Evolutionary conservation across 2,113 vertebrate species (phyloP), one percentile per base, ranked within the genome.

Genomic region (Uria lomvia): DNA sequence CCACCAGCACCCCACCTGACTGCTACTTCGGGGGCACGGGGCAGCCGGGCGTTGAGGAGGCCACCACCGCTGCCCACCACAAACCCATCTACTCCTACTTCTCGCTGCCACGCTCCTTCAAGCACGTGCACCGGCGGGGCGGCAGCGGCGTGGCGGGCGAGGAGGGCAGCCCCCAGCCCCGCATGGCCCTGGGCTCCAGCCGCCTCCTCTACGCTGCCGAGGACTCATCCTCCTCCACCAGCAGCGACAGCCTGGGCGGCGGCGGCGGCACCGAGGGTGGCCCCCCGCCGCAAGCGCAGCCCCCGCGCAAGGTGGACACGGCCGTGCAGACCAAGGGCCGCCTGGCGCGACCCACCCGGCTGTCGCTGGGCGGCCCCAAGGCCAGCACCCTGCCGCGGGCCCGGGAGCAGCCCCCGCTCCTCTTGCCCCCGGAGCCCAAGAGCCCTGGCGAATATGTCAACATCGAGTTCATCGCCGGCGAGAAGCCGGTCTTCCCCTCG

Each of bases 401-500:
- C 6, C 97, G 98, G 42, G 98, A 99, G 88, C 98, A 98, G 94
- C 98, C 96, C 7, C 97, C 95, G 40, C 90, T 95, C 32, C 93
- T 94, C 29, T 98, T 97, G 73, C 98, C 98, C 17, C 94, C 98
- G 1, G 98, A 98, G 95, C 98, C 99, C 84, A 99, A 98, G 94
- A 99, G 99, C 94, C 99, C 98, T 7, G 99, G 98, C 29, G 99
- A 99, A 70, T 99, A 99, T 62, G 98, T 99, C 68, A 98, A 99
- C 93, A 99, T 99, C 53, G 98, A 99, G 80, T 99, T 99, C 79
- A 95, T 94, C 67, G 96, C 93, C 30, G 77, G 88, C n/a, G 98
- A 98, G 21, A 98, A 98, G 93, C 94, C 97, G 1, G 96, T 96
- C 78, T 98, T 98, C 60, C 95, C 96, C 17, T 74, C 96, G 0